These are phyloP conservation scores for Ditylenchus weischeri DNA, from an alignment of 2,888 invertebrate species.

Conservation along the genomic window DNA sequence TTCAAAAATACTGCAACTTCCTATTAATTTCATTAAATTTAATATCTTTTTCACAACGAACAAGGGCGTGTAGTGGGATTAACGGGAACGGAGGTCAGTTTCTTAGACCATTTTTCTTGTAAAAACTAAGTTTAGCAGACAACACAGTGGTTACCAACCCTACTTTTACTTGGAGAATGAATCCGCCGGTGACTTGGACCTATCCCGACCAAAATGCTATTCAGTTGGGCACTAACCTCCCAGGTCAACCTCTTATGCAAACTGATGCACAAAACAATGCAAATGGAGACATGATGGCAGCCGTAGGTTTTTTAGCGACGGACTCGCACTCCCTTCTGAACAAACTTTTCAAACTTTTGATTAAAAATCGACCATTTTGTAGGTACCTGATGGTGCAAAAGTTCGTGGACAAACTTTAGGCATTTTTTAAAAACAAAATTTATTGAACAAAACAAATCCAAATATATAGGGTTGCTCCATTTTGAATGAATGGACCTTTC, in stretches of 20 bases:
- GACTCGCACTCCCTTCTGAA: background rate
- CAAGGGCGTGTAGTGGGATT: too few species aligned
- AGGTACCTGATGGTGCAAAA: too few species aligned
- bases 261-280: conserved; percentile 19
- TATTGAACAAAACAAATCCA: too few species aligned
- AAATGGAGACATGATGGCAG: conserved; percentile 17
- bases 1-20: too few species aligned
- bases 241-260: conserved; percentile 21
- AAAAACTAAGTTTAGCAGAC: background rate
- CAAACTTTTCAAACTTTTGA: background rate
- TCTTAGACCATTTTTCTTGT: too few species aligned
- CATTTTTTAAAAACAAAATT: too few species aligned
- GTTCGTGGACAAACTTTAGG: too few species aligned
- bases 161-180: conserved; percentile 15
- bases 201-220: conserved; percentile 20
- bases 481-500: too few species aligned
- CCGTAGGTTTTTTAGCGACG: background rate
- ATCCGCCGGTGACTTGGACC: conserved; percentile 21
- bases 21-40: too few species aligned
- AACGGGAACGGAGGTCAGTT: too few species aligned
- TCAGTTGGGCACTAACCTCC: conserved; percentile 6
- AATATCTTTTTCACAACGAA: too few species aligned
- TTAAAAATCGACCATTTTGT: background rate
- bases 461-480: too few species aligned
- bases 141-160: conserved; percentile 14